These are phyloP conservation scores for Acanthoscelides obtectus DNA, from an alignment of 2,888 invertebrate species.

Conservation along the genomic window DNA sequence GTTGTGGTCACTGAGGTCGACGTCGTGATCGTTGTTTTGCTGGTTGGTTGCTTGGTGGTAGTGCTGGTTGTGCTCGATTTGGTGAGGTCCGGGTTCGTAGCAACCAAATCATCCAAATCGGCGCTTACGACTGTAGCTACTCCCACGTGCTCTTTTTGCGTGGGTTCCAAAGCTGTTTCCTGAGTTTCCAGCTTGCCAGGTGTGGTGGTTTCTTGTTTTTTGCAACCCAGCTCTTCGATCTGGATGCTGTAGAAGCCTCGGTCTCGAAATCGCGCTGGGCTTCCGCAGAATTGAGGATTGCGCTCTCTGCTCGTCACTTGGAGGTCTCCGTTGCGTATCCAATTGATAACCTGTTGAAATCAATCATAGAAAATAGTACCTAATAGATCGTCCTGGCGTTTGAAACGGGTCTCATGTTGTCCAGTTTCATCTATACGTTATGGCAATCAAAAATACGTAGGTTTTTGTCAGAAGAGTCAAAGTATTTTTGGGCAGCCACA, in stretches of 20 bases:
- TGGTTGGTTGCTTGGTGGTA: slow-evolving; percentile 37
- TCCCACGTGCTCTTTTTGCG: slow-evolving; percentile 48
- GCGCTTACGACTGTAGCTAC: slow-evolving; percentile 57
- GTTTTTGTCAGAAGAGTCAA: no score
- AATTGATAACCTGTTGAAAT: slow-evolving; percentile 56
- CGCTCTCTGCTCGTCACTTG: slow-evolving; percentile 90
- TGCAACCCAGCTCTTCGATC: slow-evolving; percentile 66
- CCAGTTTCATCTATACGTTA: no score
- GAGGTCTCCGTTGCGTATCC: slow-evolving; percentile 81
- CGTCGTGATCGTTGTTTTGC: slow-evolving; percentile 35
- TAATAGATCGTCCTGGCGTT: no score
- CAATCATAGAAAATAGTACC: no score
- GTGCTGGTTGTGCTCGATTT: slow-evolving; percentile 27
- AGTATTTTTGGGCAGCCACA: no score
- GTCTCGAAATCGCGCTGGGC: slow-evolving; percentile 73
- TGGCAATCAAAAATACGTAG: no score
- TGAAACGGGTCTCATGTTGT: no score
- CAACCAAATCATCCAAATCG: slow-evolving; percentile 44
- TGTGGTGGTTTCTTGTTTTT: slow-evolving; percentile 10
- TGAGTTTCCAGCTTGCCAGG: slow-evolving; percentile 10
- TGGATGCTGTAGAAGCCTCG: slow-evolving; percentile 84
- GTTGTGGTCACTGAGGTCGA: slow-evolving; percentile 33
- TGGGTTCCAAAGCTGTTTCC: slow-evolving; percentile 4
- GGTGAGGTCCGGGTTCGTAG: slow-evolving; percentile 26
- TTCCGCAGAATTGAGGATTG: slow-evolving; percentile 89